These are phyloP conservation scores for Chaetops frenatus DNA, from an alignment of 2,113 vertebrate species.

Conservation along the genomic window DNA sequence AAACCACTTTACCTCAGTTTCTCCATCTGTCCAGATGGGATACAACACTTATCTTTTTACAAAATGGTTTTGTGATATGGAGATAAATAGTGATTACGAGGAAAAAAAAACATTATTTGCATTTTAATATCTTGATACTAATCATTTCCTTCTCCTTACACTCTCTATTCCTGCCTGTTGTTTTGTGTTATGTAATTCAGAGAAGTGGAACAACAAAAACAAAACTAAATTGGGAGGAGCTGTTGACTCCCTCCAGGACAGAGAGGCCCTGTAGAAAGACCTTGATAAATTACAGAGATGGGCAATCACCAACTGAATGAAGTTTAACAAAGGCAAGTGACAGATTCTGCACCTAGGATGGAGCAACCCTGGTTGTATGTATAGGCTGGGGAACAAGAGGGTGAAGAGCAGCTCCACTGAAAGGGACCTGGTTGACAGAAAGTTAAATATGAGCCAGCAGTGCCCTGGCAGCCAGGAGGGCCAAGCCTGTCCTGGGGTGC, in stretches of 20 bases:
- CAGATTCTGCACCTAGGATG: background rate
- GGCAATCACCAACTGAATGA: background rate
- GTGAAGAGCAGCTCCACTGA: background rate
- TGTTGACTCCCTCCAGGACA: background rate
- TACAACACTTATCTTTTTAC: background rate
- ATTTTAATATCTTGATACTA: background rate
- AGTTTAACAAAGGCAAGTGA: background rate
- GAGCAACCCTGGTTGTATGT: background rate
- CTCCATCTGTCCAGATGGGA: background rate
- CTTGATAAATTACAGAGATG: background rate
- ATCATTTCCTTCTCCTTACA: background rate
- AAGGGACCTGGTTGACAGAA: background rate
- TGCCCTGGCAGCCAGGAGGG: background rate
- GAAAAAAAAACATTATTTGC: background rate
- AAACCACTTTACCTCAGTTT: background rate
- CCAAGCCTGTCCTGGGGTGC: rapidly evolving
- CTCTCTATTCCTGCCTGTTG: background rate
- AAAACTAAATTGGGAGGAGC: background rate
- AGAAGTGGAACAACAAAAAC: background rate
- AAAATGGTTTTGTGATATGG: background rate
- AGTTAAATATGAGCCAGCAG: background rate
- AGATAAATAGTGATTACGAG: background rate
- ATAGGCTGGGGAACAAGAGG: background rate
- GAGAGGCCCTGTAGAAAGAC: background rate
- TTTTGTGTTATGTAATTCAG: background rate